Evolutionary conservation across 2,113 vertebrate genomes (phyloP), one percentile per base, ranked within the genome.

Genomic region (Chloroceryle aenea): DNA sequence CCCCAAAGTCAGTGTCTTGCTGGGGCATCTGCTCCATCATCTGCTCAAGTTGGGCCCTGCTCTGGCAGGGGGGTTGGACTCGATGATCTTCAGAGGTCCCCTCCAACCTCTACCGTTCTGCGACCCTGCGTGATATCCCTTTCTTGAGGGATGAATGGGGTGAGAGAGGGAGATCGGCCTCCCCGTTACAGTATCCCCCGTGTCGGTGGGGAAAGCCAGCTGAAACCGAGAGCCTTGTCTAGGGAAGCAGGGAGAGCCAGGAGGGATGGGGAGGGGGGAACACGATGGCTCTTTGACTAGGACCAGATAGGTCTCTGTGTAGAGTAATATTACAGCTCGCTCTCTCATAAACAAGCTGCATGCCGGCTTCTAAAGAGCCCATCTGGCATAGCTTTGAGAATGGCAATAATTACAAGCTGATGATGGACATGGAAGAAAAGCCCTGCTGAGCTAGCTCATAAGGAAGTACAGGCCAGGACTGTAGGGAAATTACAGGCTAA

Each of bases 331-430:
- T 98, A 98, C 97, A 97, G 96, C 98, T 97, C 96, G 1, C 88
- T 93, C 97, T 98, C 96, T 97, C 98, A 94, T 98, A 98, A 98
- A 98, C 98, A 98, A 97, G 97, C 97, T 96, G 97, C 98, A 97
- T 96, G 98, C 97, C 97, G 98, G 98, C 96, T 98, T 98, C 98
- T 98, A 98, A 98, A 98, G 97, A 95, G 95, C 96, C 98, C 98
- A 98, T 98, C 98, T 98, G 98, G 98, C 97, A 98, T 97, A 98
- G 98, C 98, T 98, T 98, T 98, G 97, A 98, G 98, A 98, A 98
- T 97, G 98, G 98, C 98, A 98, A 98, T 98, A 98, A 98, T 98
- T 98, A 98, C 98, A 98, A 98, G 98, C 98, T 98, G 98, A 98
- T 98, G 98, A 98, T 97, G 98, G 98, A 98, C 98, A 97, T 97